These are phyloP conservation scores for Pygmarrhopalites habei DNA, from an alignment of 1,140 invertebrate species.

Conservation along the genomic window DNA sequence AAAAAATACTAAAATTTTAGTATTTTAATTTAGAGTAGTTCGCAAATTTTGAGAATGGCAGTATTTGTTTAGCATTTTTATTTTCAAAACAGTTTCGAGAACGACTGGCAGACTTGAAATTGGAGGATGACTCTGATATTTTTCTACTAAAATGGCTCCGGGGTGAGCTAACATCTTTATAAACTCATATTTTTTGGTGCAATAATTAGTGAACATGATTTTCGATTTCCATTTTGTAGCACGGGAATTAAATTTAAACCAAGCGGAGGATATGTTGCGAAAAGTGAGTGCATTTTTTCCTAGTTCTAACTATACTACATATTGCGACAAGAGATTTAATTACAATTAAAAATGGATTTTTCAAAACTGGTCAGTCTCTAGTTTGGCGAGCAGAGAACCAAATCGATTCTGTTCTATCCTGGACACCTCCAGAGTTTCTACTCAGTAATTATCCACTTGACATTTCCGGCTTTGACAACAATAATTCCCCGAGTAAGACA, in stretches of 20 bases:
- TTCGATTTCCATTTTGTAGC: constrained; percentile 16
- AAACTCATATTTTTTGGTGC: too few species aligned
- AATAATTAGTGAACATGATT: too few species aligned
- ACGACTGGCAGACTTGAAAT: constrained; percentile 1
- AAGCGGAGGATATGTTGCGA: constrained; percentile 26
- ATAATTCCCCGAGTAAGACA: constrained; percentile 20
- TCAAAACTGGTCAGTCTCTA: too few species aligned
- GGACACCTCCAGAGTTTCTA: constrained; percentile 6
- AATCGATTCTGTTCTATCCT: constrained; percentile 12
- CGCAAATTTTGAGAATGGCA: too few species aligned
- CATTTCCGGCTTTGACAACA: constrained; percentile 22
- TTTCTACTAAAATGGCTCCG: constrained; percentile 15
- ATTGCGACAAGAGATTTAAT: too few species aligned
- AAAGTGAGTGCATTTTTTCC: too few species aligned
- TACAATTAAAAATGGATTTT: too few species aligned
- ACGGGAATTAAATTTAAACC: constrained; percentile 16
- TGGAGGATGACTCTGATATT: constrained; percentile 9
- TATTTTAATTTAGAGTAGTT: too few species aligned
- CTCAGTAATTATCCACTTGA: background rate
- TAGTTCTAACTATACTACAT: too few species aligned
- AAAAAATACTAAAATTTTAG: too few species aligned
- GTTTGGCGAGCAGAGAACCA: constrained; percentile 7
- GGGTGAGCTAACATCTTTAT: background rate
- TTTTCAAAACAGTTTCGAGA: constrained; percentile 10
- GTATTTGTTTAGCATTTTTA: too few species aligned